phyloP scores from a whole-genome alignment of 2,113 vertebrate genomes.

The Eonycteris spelaea region DNA sequence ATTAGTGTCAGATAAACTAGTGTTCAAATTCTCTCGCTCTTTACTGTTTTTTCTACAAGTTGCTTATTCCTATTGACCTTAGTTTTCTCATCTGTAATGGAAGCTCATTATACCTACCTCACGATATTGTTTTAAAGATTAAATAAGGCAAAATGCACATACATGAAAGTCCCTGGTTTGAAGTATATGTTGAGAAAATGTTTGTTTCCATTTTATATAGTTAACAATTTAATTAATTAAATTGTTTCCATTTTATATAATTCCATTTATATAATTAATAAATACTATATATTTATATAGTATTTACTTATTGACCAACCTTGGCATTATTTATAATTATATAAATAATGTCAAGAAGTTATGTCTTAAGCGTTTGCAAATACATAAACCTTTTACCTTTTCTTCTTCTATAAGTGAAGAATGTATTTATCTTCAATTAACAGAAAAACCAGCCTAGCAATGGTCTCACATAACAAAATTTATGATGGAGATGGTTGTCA shows the following conservation, averaged over 20 bases:
- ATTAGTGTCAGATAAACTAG: background rate
- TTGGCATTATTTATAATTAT: background rate
- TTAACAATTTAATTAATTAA: too few species aligned
- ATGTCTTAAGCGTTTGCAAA: background rate
- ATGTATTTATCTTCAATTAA: background rate
- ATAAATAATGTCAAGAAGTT: background rate
- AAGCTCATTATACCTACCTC: background rate
- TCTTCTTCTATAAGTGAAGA: background rate
- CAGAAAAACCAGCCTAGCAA: background rate
- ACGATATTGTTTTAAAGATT: background rate
- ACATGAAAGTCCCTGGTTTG: background rate
- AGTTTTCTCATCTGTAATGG: background rate
- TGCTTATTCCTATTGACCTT: background rate
- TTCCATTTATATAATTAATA: too few species aligned
- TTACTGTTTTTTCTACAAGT: background rate
- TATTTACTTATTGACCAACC: too few species aligned
- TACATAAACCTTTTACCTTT: background rate
- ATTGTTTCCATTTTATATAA: too few species aligned
- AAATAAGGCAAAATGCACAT: background rate
- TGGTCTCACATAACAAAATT: background rate
- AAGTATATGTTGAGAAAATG: background rate
- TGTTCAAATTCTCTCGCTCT: background rate
- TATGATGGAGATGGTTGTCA: background rate
- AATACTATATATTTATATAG: too few species aligned
- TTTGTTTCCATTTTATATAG: background rate